Conservation (phyloP, 2,888 invertebrate species). For the Julus scandinavius region DNA sequence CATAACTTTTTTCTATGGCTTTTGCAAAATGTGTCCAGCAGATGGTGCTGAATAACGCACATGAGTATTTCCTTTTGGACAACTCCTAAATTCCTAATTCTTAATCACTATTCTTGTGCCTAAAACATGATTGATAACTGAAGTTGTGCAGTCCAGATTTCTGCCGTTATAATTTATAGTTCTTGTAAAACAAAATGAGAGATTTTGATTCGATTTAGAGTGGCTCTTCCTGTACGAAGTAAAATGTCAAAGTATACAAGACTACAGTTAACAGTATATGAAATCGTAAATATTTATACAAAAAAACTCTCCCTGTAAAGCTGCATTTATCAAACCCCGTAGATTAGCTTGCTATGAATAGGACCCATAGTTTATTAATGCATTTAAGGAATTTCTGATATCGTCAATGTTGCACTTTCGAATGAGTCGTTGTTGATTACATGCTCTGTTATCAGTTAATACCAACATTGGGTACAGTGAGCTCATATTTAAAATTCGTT, state of each 20-base stretch:
- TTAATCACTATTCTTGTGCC: not conserved
- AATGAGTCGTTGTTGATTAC: not conserved
- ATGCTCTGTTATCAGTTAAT: not conserved
- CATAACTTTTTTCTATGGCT: no score
- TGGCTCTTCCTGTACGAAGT: not conserved
- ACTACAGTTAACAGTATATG: not conserved
- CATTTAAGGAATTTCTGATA: constrained; percentile 5
- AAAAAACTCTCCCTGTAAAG: not conserved
- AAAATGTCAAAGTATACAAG: not conserved
- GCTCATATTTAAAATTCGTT: not conserved
- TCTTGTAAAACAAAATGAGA: not conserved
- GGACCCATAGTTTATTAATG: not conserved
- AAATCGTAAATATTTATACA: not conserved
- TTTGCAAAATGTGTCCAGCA: not conserved
- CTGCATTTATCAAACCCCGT: not conserved
- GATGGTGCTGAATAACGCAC: not conserved
- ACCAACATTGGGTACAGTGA: not conserved
- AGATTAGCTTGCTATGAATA: not conserved
- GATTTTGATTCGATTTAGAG: not conserved
- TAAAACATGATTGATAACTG: not conserved
- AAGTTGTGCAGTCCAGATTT: not conserved
- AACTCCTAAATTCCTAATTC: not conserved
- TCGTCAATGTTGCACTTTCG: not conserved
- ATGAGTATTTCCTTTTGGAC: not conserved
- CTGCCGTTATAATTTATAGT: not conserved